Percentiles rank a stretch among this genome's conserved stretches.
Evolutionary conservation across 1,140 invertebrate genomes (phyloP).

Genomic region (Drosophila bocki): DNA sequence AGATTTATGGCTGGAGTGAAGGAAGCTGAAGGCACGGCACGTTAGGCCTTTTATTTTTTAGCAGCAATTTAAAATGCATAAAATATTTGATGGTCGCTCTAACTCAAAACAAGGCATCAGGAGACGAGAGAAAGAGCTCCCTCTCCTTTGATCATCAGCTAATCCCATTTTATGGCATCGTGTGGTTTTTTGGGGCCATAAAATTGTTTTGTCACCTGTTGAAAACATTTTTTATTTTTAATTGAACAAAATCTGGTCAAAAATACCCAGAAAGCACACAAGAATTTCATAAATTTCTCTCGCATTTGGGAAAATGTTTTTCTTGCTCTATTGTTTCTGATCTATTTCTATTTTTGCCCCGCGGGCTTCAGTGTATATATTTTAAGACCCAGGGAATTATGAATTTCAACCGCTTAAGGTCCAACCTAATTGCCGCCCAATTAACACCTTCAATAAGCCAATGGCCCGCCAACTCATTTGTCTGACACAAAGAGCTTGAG

Average conservation of each 20-base stretch:
- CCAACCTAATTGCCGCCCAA: constrained; percentile 57
- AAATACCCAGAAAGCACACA: constrained; percentile 14
- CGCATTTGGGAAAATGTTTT: constrained; percentile 20
- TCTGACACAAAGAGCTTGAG: constrained; percentile 39
- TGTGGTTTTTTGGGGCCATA: constrained; percentile 42
- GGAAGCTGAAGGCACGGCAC: constrained; percentile 3
- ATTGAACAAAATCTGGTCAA: constrained; percentile 52
- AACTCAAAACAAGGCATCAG: constrained; percentile 51
- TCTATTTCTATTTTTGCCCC: constrained; percentile 12
- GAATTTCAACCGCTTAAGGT: constrained; percentile 44
- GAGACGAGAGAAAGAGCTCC: not conserved
- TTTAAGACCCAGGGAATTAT: constrained; percentile 42
- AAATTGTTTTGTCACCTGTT: constrained; percentile 81
- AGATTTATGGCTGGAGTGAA: constrained; percentile 55
- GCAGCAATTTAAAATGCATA: constrained; percentile 74
- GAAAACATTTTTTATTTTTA: constrained; percentile 76
- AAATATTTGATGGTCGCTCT: constrained; percentile 59
- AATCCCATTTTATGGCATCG: constrained; percentile 53
- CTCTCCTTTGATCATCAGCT: constrained; percentile 24
- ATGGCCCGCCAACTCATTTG: constrained; percentile 50
- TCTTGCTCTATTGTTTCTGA: not conserved
- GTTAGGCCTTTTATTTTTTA: constrained; percentile 42
- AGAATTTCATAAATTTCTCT: constrained; percentile 62
- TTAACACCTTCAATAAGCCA: constrained; percentile 67
- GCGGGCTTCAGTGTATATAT: constrained; percentile 19